Percentiles rank a stretch among this genome's conserved stretches.
Evolutionary conservation across 2,797 vertebrate genomes (phyloP).

Genomic region (Echiichthys vipera): DNA sequence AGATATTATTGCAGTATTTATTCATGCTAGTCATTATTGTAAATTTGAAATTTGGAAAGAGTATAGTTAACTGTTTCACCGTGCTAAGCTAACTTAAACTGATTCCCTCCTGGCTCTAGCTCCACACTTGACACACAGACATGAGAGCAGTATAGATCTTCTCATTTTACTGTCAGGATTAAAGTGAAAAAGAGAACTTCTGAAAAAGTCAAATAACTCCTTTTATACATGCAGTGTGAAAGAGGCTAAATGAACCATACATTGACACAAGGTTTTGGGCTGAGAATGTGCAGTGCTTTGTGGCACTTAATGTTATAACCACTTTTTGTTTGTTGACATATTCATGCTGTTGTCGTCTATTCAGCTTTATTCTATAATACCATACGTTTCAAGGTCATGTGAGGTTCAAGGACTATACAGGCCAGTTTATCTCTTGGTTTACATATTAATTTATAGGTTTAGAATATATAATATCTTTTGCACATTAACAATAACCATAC

Average conservation of each 20-base stretch:
- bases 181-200: constrained; percentile 3
- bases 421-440: constrained; percentile 54
- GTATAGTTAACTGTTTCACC: background rate
- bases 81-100: background rate
- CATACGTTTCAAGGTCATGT: constrained; percentile 26
- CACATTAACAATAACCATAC: constrained; percentile 50
- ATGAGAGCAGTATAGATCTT: background rate
- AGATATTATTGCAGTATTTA: constrained; percentile 7
- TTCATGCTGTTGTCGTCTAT: constrained; percentile 18
- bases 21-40: background rate
- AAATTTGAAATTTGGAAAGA: constrained; percentile 1
- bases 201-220: background rate
- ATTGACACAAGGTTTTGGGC: background rate
- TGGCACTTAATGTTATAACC: constrained; percentile 53
- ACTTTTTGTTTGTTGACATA: constrained; percentile 24
- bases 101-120: background rate
- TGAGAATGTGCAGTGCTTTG: constrained; percentile 31
- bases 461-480: constrained; percentile 56
- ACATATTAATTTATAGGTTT: constrained; percentile 39
- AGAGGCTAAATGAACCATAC: background rate
- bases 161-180: background rate
- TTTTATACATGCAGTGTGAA: constrained; percentile 13
- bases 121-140: background rate
- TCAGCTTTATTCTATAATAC: constrained; percentile 18
- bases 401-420: constrained; percentile 42